Evolutionary conservation across 2,888 invertebrate genomes (phyloP).

Genomic region (Homarus gammarus): DNA sequence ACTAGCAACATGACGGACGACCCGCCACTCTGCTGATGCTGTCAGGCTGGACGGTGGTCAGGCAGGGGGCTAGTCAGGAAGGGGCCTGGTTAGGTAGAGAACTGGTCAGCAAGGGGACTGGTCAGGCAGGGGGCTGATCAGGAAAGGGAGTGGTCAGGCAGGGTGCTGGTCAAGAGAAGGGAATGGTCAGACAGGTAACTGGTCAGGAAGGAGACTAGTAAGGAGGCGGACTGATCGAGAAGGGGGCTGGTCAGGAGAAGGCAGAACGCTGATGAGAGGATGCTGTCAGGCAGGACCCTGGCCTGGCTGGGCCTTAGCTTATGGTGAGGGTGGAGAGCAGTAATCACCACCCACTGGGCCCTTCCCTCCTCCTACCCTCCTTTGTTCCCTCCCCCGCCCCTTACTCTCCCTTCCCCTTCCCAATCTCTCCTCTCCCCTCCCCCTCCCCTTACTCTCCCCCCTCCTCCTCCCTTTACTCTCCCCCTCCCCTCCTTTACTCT

Average conservation of each 20-base stretch:
- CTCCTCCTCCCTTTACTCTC: neutral
- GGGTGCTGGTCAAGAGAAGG: constrained; percentile 18
- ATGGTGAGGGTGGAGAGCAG: no score
- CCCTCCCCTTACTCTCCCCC: neutral
- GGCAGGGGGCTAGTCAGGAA: no score
- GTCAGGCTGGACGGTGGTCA: no score
- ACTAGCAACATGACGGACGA: no score
- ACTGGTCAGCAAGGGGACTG: no score
- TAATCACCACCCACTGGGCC: constrained; percentile 23
- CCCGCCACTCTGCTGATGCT: no score
- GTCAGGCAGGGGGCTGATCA: no score
- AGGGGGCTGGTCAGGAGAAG: neutral
- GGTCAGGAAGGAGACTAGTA: neutral
- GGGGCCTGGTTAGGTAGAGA: no score
- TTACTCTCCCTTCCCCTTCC: neutral
- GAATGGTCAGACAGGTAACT: constrained; percentile 23
- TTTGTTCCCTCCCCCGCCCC: neutral
- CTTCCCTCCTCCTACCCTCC: neutral
- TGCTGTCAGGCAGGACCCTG: neutral
- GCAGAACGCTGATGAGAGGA: neutral
- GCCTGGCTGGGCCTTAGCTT: neutral
- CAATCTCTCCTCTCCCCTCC: neutral
- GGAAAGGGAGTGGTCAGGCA: neutral
- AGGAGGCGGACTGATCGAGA: neutral
- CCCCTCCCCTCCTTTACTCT: neutral